Percentiles rank a stretch among this genome's conserved stretches.
These are phyloP conservation scores for Lepus europaeus DNA, from an alignment of 2,113 vertebrate species.

Conservation along the genomic window DNA sequence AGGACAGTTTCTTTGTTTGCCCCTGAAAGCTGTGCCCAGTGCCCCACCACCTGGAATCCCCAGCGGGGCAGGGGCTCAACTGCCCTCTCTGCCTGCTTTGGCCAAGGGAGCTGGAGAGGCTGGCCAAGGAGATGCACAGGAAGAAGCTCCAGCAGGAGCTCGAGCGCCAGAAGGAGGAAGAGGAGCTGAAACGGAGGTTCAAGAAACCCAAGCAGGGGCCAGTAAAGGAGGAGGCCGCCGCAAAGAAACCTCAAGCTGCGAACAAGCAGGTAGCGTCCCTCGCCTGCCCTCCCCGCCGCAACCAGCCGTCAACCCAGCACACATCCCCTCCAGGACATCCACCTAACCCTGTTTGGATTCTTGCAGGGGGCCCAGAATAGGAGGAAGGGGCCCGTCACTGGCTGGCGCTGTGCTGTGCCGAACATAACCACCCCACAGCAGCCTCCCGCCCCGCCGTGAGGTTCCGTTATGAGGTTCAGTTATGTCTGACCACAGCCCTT, in stretches of 20 bases:
- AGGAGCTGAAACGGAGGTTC: slow-evolving; percentile 87
- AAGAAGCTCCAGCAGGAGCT: slow-evolving; percentile 86
- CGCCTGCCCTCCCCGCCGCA: not conserved
- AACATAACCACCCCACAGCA: not conserved
- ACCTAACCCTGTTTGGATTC: not conserved
- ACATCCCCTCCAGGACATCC: not conserved
- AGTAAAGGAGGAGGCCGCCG: slow-evolving; percentile 78
- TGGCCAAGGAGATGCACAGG: slow-evolving; percentile 85
- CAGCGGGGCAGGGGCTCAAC: not conserved
- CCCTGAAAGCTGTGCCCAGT: not conserved
- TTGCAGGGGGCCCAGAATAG: not conserved
- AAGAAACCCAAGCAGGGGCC: slow-evolving; percentile 85
- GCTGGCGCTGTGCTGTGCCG: not conserved
- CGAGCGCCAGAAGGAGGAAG: slow-evolving; percentile 87
- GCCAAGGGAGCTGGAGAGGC: slow-evolving; percentile 86
- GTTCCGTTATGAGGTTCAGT: not conserved
- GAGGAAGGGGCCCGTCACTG: not conserved
- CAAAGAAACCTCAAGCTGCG: not conserved
- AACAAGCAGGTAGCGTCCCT: slow-evolving; percentile 64
- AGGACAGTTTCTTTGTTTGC: not conserved
- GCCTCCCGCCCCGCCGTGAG: not conserved
- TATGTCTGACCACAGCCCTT: not conserved
- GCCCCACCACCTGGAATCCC: not conserved
- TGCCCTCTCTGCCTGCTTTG: slow-evolving; percentile 23
- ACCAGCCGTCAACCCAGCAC: not conserved